Percentiles rank a stretch among this genome's conserved stretches.
These are phyloP conservation scores for Connochaetes taurinus DNA, from an alignment of 2,113 vertebrate genomes.

Conservation along the genomic window DNA sequence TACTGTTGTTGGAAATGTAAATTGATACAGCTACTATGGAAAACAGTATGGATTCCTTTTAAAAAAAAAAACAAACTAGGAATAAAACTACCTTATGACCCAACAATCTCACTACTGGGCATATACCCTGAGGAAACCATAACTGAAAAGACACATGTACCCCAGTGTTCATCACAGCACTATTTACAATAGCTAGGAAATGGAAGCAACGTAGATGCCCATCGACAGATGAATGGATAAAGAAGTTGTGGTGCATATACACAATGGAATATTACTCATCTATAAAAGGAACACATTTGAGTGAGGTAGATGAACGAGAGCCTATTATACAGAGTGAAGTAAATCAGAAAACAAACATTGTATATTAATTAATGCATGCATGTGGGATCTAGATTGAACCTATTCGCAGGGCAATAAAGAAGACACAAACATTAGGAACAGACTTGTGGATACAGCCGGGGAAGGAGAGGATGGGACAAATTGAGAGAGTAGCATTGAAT, in stretches of 20 bases:
- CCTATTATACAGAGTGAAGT: background rate
- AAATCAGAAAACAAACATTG: background rate
- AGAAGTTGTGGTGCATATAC: background rate
- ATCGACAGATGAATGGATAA: background rate
- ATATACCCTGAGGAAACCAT: background rate
- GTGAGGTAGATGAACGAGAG: background rate
- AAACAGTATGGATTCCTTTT: background rate
- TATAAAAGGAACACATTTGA: background rate
- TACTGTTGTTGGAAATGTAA: background rate
- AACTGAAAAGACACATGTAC: background rate
- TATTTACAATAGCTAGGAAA: background rate
- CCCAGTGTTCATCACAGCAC: background rate
- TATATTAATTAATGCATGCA: background rate
- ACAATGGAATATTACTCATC: background rate
- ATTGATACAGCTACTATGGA: background rate
- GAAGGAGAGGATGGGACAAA: background rate
- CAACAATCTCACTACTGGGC: background rate
- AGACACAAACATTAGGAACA: background rate
- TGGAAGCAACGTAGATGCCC: background rate
- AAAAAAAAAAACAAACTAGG: background rate
- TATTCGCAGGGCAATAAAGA: background rate
- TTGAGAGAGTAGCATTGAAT: background rate
- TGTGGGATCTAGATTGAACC: background rate
- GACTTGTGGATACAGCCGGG: background rate
- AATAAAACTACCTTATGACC: background rate